Evolutionary conservation across 2,113 vertebrate genomes (phyloP).

Genomic region (Pongo pygmaeus): DNA sequence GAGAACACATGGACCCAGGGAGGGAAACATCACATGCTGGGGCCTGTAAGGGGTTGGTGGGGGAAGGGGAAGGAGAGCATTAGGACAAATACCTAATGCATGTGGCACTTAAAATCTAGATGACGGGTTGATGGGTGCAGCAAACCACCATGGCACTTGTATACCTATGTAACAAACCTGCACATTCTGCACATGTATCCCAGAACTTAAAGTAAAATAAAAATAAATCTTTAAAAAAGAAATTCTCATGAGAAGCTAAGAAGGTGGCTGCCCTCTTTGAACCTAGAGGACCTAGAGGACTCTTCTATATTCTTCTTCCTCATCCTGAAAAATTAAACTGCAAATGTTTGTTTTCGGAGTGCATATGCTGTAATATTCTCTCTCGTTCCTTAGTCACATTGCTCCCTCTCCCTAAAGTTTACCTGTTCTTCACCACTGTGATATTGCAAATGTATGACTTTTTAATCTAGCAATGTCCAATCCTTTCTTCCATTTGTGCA

Average conservation of each 20-base stretch:
- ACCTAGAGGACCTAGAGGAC: background rate
- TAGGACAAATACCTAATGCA: too few relatives aligned
- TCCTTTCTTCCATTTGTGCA: rapidly evolving
- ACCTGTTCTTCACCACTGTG: background rate
- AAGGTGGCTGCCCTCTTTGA: background rate
- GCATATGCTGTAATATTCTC: background rate
- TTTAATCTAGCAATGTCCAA: background rate
- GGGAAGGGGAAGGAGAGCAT: too few relatives aligned
- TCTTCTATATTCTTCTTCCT: background rate
- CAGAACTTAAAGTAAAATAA: too few relatives aligned
- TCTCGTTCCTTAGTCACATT: background rate
- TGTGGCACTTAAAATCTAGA: too few relatives aligned
- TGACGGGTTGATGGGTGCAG: too few relatives aligned
- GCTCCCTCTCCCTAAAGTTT: background rate
- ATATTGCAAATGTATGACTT: background rate
- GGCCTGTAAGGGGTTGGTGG: too few relatives aligned
- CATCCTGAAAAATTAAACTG: background rate
- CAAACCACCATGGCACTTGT: too few relatives aligned
- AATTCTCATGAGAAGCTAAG: background rate
- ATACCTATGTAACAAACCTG: too few relatives aligned
- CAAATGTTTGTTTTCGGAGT: background rate
- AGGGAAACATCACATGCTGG: too few relatives aligned
- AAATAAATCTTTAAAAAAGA: too few relatives aligned
- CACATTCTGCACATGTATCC: too few relatives aligned
- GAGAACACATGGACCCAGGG: too few relatives aligned